A percentile compares a stretch with the other conserved stretches of the same genome.
These are phyloP conservation scores for Polyodon spathula DNA, from an alignment of 2,113 vertebrate species.

Conservation along the genomic window DNA sequence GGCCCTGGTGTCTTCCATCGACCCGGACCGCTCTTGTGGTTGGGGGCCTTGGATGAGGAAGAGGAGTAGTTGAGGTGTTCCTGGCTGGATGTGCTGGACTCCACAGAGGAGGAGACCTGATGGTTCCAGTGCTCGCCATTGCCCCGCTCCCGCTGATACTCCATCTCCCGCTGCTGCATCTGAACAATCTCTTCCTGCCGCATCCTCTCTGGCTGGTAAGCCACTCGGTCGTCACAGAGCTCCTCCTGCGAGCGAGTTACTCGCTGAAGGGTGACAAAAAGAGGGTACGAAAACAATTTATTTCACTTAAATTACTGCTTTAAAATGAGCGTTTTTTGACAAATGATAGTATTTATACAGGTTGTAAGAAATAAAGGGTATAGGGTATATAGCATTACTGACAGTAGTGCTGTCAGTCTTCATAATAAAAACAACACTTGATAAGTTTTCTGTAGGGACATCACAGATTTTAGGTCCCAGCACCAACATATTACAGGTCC, in stretches of 20 bases:
- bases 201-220: conserved; percentile 58
- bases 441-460: too few relatives aligned
- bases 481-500: too few relatives aligned
- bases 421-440: too few relatives aligned
- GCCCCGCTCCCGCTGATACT: conserved; percentile 29
- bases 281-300: not conserved
- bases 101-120: conserved; percentile 71
- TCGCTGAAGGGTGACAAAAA: conserved; percentile 49
- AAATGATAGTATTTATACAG: too few relatives aligned
- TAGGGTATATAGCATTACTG: too few relatives aligned
- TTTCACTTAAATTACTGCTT: too few relatives aligned
- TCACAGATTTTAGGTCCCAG: too few relatives aligned
- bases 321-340: too few relatives aligned
- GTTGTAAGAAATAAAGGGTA: too few relatives aligned
- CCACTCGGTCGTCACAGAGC: conserved; percentile 51
- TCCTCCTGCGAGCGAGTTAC: conserved; percentile 84
- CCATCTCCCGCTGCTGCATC: conserved; percentile 52
- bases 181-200: conserved; percentile 66
- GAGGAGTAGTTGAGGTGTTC: conserved; percentile 84
- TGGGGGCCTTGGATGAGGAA: conserved; percentile 61
- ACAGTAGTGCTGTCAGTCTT: too few relatives aligned
- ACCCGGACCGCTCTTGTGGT: conserved; percentile 85
- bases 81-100: conserved; percentile 88
- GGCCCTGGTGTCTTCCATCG: conserved; percentile 89
- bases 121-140: conserved; percentile 74